Percentiles rank a stretch among this genome's conserved stretches.
phyloP scores from a whole-genome alignment of 2,113 vertebrate species.

The Urocolius indicus region DNA sequence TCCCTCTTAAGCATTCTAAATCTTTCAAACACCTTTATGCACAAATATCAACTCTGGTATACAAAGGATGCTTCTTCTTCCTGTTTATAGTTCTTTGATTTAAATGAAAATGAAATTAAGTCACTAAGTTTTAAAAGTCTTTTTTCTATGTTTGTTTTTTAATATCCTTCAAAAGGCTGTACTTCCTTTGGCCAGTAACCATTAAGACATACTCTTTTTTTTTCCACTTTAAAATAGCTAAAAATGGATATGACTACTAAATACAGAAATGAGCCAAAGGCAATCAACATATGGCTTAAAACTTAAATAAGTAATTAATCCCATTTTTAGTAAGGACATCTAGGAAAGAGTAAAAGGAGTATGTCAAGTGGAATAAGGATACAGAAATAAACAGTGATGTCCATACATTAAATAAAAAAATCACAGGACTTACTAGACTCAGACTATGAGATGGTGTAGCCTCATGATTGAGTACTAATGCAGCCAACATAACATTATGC shows the following conservation, averaged over 20 bases:
- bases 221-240: neutral
- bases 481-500: neutral
- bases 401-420: neutral
- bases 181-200: neutral
- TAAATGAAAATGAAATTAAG: constrained; percentile 3
- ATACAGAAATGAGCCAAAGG: neutral
- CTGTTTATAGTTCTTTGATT: neutral
- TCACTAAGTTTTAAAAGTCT: neutral
- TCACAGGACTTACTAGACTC: neutral
- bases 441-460: neutral
- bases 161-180: neutral
- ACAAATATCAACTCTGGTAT: neutral
- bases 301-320: neutral
- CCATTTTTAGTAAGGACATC: neutral
- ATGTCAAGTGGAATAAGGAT: neutral
- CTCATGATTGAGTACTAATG: neutral
- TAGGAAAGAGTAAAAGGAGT: neutral
- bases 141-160: neutral
- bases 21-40: constrained; percentile 4
- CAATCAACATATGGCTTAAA: neutral
- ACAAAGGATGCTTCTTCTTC: neutral
- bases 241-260: neutral
- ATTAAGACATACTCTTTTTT: neutral
- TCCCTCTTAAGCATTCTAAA: neutral
- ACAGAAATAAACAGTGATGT: neutral